Base-by-base conservation (phyloP, 2,113 vertebrate genomes). In the Leptocoma aspasia region DNA sequence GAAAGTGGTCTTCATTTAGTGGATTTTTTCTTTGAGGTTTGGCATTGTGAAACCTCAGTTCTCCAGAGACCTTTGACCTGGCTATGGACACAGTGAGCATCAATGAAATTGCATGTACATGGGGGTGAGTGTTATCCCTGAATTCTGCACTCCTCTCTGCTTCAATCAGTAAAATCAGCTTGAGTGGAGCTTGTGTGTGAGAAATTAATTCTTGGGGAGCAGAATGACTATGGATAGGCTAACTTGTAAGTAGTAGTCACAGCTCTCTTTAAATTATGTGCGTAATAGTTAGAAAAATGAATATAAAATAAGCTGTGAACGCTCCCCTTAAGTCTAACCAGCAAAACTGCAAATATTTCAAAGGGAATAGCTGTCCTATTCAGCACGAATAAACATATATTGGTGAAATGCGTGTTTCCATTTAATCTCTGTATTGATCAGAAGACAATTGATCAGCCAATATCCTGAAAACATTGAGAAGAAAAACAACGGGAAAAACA, bases 351-450 rank as follows among this genome's bases (percentile, higher is more conserved):
- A 84, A 86, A 69, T 68, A 84, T 65, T 92, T 91, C 60, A n/a
- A 84, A 68, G 30, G 68, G 41, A 76, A 33, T 39, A 54, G 39
- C 23, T 91, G 44, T 17, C 5, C 13, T 68, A 8, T 93, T 91
- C 49, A 76, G 70, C 78, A 69, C 3, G 14, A 64, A 92, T 76
- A 77, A 89, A 50, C 37, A 60, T 60, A 41, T 37, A 78, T 86
- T 70, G 72, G 76, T 83, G 78, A 94, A 91, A 70, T 30, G 28
- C 66, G 64, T 71, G 73, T 45, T 85, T 87, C 78, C 35, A 53
- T 82, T 92, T 94, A 87, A 96, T 82, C 56, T 95, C 52, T 19
- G 35, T 65, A 82, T 95, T 56, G 60, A 95, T 95, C 24, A 66
- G 45, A 70, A 82, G 59, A 68, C 84, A 84, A 76, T 71, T 92